Evolutionary conservation across 2,113 vertebrate species (phyloP), one percentile per base, ranked within the genome.

Genomic region (Neotoma lepida): DNA sequence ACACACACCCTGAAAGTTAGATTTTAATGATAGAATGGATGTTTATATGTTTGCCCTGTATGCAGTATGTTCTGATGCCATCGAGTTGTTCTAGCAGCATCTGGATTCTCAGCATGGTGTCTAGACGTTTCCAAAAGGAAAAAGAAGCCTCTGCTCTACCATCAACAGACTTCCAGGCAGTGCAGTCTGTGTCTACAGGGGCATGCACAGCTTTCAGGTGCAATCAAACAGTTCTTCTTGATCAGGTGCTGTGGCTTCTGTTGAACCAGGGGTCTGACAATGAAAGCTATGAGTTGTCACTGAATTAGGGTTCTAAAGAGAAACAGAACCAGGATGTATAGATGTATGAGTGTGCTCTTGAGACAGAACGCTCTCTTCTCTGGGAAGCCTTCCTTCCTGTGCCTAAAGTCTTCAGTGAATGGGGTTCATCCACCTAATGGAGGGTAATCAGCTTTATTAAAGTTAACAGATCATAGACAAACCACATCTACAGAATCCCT

Each of bases 331-430:
- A 18, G 30, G 28, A 6, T 51, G 2, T 78, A 33, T 70, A 4
- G 9, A 8, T 2, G 6, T 4, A 1, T 20, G 35, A 1, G 9
- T 39, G 7, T 10, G 20, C 33, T 41, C 76, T 63, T 10, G 1
- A 74, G 6, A 10, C 4, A 63, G 80, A 84, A 85, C 51, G 56
- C 4, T 46, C 17, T 77, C 22, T 44, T 93, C n/a, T 93, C 15
- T 46, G 33, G 74, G 76, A 91, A 92, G 41, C 28, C 0, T n/a
- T 56, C 54, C 77, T 73, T 90, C 30, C n/a, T 9, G 30, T 24
- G 71, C 54, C 49, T 85, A 68, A 94, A 39, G 78, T 3, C n/a
- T 61, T 74, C 10, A 58, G 68, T 35, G 28, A 6, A 61, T 17
- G 15, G 91, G 28, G 13, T 8, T 20, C 39, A 22, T 35, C 12